A percentile compares a stretch with the other conserved stretches of the same genome.
These are phyloP conservation scores for Plodia interpunctella DNA, from an alignment of 1,140 invertebrate species.

Conservation along the genomic window DNA sequence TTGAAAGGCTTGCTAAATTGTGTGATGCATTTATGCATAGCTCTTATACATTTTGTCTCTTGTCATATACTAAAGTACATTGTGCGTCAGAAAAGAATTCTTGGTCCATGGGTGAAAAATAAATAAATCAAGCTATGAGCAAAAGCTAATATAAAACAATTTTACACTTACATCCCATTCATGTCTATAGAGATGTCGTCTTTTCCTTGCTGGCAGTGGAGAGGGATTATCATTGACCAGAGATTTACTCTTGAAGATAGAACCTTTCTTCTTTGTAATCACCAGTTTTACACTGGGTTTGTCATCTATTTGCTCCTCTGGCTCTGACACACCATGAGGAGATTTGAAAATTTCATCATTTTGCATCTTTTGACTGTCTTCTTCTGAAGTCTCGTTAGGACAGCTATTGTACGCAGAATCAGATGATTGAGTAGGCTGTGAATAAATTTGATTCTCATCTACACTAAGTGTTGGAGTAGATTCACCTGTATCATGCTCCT, in stretches of 20 bases:
- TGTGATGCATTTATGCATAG: too few relatives aligned
- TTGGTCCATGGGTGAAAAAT: too few relatives aligned
- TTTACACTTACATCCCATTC: slow-evolving; percentile 84
- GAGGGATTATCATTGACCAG: slow-evolving; percentile 80
- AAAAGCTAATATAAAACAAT: background rate
- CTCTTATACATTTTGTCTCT: too few relatives aligned
- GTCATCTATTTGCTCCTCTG: slow-evolving; percentile 56
- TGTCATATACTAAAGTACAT: too few relatives aligned
- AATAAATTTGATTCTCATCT: slow-evolving; percentile 37
- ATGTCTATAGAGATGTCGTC: slow-evolving; percentile 89
- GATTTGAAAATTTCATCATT: slow-evolving; percentile 70
- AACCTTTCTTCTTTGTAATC: slow-evolving; percentile 88
- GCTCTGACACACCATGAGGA: slow-evolving; percentile 52
- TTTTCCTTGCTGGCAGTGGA: slow-evolving; percentile 81
- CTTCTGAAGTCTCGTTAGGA: slow-evolving; percentile 63
- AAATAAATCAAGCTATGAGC: too few relatives aligned
- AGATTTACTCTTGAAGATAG: slow-evolving; percentile 92
- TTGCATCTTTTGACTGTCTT: slow-evolving; percentile 51
- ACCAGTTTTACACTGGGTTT: slow-evolving; percentile 80
- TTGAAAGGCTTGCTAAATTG: too few relatives aligned
- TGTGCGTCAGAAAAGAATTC: too few relatives aligned
- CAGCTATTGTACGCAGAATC: slow-evolving; percentile 69
- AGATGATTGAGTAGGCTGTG: slow-evolving; percentile 51
- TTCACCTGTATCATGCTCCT: slow-evolving; percentile 38
- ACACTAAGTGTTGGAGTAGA: slow-evolving; percentile 24